A percentile compares a stretch with the other conserved stretches of the same genome.
phyloP scores from a whole-genome alignment of 2,888 invertebrate genomes.

The Drosophila peninsularis region DNA sequence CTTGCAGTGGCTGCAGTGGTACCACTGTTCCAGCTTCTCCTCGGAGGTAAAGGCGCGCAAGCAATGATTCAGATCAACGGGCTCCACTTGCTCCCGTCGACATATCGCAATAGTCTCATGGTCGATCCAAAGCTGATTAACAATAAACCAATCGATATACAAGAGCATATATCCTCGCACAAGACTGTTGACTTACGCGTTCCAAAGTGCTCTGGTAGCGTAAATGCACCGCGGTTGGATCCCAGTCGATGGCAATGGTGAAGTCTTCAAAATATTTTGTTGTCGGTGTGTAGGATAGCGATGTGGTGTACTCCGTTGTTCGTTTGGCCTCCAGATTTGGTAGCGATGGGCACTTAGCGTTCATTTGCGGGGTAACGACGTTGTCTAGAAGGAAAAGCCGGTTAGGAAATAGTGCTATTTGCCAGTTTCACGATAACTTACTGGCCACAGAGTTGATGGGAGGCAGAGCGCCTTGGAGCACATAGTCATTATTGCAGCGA shows the following conservation, averaged over 20 bases:
- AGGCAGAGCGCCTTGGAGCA: conserved; percentile 83
- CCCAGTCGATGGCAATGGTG: conserved; percentile 95
- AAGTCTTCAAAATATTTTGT: conserved; percentile 83
- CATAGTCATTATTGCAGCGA: conserved; percentile 87
- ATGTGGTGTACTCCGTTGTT: conserved; percentile 69
- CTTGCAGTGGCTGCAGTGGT: conserved; percentile 94
- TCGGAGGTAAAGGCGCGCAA: conserved; percentile 94
- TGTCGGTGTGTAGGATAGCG: conserved; percentile 69
- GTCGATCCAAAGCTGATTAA: conserved; percentile 88
- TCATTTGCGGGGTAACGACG: conserved; percentile 79
- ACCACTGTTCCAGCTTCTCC: conserved; percentile 93
- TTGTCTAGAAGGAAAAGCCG: conserved; percentile 60
- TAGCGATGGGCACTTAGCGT: conserved; percentile 79
- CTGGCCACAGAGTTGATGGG: conserved; percentile 74
- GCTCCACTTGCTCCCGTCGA: conserved; percentile 90
- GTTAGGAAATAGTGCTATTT: accelerated
- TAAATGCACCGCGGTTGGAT: conserved; percentile 96
- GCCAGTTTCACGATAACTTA: conserved; percentile 47
- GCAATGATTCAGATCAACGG: conserved; percentile 93
- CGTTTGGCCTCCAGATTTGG: conserved; percentile 80
- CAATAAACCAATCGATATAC: background rate
- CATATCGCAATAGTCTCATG: conserved; percentile 90
- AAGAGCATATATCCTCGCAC: background rate
- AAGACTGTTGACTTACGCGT: conserved; percentile 85
- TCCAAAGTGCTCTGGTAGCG: conserved; percentile 93